These are phyloP conservation scores for Menidia beryllina DNA, from an alignment of 2,113 vertebrate genomes.

Conservation along the genomic window DNA sequence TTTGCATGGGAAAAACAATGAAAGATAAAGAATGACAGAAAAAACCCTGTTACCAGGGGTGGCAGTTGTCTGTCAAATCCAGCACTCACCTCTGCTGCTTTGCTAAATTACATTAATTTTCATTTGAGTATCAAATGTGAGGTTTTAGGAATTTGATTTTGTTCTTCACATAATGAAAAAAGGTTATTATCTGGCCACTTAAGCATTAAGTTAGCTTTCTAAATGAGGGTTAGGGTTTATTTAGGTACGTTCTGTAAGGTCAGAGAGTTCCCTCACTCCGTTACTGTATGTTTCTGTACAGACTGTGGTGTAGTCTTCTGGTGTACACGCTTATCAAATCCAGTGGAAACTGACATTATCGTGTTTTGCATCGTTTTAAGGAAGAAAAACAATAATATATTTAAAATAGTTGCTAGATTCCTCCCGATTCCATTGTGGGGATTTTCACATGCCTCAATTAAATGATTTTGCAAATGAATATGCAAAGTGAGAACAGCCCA, in stretches of 20 bases:
- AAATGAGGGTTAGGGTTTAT: background rate
- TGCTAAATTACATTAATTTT: conserved; percentile 35
- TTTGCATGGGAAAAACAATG: conserved; percentile 67
- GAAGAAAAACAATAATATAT: conserved; percentile 40
- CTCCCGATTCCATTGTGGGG: conserved; percentile 27
- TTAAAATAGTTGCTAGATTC: conserved; percentile 42
- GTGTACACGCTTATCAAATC: conserved; percentile 25
- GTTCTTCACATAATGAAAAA: conserved; percentile 26
- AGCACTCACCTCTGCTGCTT: conserved; percentile 36
- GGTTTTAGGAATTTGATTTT: conserved; percentile 27
- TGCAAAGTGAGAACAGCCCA: conserved; percentile 43
- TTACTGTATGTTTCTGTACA: background rate
- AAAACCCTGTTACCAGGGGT: conserved; percentile 58
- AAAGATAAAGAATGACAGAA: conserved; percentile 70
- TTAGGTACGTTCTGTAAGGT: conserved; percentile 20
- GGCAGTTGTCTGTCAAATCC: conserved; percentile 58
- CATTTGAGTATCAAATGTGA: conserved; percentile 28
- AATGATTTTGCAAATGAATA: conserved; percentile 66
- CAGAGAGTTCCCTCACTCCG: background rate
- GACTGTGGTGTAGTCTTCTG: conserved; percentile 7
- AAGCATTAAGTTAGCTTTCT: conserved; percentile 20
- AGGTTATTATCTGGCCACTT: conserved; percentile 10
- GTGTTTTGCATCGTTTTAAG: conserved; percentile 16
- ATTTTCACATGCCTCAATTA: conserved; percentile 50
- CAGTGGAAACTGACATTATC: conserved; percentile 1